Conservation (phyloP, 2,113 vertebrate genomes). For the Xyrauchen texanus region DNA sequence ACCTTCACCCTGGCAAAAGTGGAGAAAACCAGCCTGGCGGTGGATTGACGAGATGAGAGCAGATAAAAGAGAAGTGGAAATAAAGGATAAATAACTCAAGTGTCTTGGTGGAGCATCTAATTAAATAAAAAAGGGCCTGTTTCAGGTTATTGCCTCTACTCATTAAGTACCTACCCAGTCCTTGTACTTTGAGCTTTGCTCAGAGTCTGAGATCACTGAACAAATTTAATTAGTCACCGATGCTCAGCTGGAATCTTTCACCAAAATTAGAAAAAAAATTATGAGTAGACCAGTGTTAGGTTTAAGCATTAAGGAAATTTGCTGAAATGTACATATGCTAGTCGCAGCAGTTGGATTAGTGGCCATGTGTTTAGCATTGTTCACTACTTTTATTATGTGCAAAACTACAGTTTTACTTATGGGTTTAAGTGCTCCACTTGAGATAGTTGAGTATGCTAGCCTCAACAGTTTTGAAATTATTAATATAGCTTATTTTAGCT, state of each 20-base stretch:
- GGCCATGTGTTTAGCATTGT: constrained; percentile 5
- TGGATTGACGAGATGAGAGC: neutral
- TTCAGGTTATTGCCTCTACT: constrained; percentile 62
- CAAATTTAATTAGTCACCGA: constrained; percentile 48
- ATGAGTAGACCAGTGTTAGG: constrained; percentile 31
- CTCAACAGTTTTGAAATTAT: too few relatives aligned
- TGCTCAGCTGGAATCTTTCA: constrained; percentile 34
- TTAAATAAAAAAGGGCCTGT: constrained; percentile 66
- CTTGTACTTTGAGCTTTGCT: constrained; percentile 37
- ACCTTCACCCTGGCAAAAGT: constrained; percentile 41
- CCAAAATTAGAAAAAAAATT: constrained; percentile 42
- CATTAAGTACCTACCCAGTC: constrained; percentile 47
- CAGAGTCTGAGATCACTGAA: constrained; percentile 34
- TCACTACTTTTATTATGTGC: constrained; percentile 22
- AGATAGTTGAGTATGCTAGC: neutral
- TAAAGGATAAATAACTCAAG: constrained; percentile 59
- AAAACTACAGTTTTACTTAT: constrained; percentile 16
- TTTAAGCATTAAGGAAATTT: constrained; percentile 12
- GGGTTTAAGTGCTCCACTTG: neutral
- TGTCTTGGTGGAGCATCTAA: constrained; percentile 64
- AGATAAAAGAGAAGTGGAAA: constrained; percentile 36
- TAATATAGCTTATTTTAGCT: too few relatives aligned
- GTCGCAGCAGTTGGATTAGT: constrained; percentile 15
- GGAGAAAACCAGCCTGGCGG: constrained; percentile 25
- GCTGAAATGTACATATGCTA: constrained; percentile 15